Evolutionary conservation across 2,888 invertebrate species (phyloP), one percentile per base, ranked within the genome.

Genomic region (Antitype chi): DNA sequence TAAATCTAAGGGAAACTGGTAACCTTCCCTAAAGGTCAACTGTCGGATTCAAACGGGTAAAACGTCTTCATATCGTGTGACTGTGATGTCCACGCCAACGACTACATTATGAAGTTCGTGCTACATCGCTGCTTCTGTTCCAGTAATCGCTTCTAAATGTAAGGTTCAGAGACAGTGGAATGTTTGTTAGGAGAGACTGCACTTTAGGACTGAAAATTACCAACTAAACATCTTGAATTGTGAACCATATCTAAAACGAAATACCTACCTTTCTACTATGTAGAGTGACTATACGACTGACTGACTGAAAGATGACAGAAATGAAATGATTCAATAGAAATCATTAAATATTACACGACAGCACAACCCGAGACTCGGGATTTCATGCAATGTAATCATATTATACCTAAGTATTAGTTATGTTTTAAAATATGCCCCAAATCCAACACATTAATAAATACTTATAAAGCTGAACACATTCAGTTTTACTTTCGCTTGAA

Each of bases 31-130:
- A 38, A 70, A 85, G 77, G 69, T 82, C 77, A 62, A 17, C 62
- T 55, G 70, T 63, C 62, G 71, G 69, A 67, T 57, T n/a, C 7
- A 57, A 70, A 53, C n/a, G 25, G 53, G 49, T 43, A 20, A 32
- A 49, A 77, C 32, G 43, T 77, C 83, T 70, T 72, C 63, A 82
- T 82, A 70, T 43, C 66, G 32, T 59, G 69, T 55, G 47, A 76
- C 52, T 64, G 60, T 53, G 60, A 57, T 60, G 60, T 32, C 68
- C 55, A 25, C 25, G 32, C 49, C 70, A 82, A 81, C 82, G 64
- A 82, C 66, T 64, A 32, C 20, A 53, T 68, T 64, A 68, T 70
- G 67, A 75, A 71, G 49, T 52, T 68, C 52, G 28, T 23, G 38
- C 57, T 64, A 74, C 70, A 79, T 62, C 72, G 57, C 60, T 13